phyloP scores from a whole-genome alignment of 2,888 invertebrate species.

The Athalia circularis region DNA sequence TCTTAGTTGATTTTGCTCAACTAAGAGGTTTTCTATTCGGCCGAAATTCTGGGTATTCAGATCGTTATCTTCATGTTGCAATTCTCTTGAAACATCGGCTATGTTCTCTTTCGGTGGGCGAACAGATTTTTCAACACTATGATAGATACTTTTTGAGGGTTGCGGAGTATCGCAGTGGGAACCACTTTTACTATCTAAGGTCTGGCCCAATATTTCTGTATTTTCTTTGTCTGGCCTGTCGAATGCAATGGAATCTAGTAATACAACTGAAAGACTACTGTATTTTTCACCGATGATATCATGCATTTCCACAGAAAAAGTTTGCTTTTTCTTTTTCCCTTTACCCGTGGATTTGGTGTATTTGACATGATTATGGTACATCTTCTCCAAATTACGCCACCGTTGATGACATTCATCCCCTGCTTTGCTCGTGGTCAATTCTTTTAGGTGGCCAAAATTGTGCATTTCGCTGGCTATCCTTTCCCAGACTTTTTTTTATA shows the following conservation, averaged over 20 bases:
- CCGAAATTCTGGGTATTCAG: neutral
- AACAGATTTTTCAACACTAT: neutral
- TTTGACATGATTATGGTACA: constrained; percentile 12
- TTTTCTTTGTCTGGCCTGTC: neutral
- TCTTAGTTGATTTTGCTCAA: neutral
- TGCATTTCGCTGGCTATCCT: constrained; percentile 12
- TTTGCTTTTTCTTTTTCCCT: neutral
- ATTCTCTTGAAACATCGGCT: neutral
- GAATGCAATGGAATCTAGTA: constrained; percentile 1
- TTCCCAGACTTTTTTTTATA: constrained; percentile 12
- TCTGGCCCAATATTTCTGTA: neutral
- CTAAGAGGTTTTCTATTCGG: neutral
- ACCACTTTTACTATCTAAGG: neutral
- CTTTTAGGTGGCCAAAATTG: neutral
- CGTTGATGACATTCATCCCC: constrained; percentile 14
- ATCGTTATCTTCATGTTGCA: neutral
- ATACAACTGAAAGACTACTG: neutral
- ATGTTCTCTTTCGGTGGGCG: constrained; percentile 3
- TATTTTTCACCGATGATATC: neutral
- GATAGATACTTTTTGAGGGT: neutral
- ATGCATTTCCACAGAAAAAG: neutral
- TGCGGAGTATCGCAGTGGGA: neutral
- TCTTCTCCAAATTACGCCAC: constrained; percentile 24
- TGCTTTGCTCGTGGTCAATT: neutral
- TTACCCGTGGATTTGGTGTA: constrained; percentile 19